phyloP scores from a whole-genome alignment of 2,113 vertebrate species.

The Menura novaehollandiae region DNA sequence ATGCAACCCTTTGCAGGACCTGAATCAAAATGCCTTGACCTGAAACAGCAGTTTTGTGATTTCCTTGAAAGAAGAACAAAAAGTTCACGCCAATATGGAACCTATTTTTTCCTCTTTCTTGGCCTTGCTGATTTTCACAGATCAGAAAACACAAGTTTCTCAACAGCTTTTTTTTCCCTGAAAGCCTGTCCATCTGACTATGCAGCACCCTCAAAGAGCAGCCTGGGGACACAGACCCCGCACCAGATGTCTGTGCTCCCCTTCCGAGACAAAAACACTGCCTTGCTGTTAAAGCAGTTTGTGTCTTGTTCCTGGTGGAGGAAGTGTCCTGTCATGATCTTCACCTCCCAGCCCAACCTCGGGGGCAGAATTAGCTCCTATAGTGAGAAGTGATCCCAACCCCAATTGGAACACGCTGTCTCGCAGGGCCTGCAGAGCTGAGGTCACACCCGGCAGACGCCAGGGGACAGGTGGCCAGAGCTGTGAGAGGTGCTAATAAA shows the following conservation, averaged over 20 bases:
- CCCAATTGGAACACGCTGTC: background rate
- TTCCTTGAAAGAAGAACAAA: background rate
- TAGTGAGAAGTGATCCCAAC: background rate
- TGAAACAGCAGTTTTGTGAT: background rate
- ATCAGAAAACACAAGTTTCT: background rate
- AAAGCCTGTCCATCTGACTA: background rate
- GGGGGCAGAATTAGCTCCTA: background rate
- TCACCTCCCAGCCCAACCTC: background rate
- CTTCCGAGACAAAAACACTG: background rate
- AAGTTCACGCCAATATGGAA: background rate
- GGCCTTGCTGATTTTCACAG: background rate
- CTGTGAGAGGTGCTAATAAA: background rate
- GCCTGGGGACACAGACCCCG: background rate
- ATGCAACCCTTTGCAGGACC: background rate
- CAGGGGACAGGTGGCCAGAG: background rate
- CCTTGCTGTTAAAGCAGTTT: background rate
- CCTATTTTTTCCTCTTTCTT: background rate
- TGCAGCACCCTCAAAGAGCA: background rate
- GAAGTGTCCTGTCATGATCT: accelerated
- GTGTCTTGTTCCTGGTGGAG: background rate
- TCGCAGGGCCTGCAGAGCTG: accelerated
- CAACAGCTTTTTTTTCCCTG: background rate
- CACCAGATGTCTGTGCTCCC: background rate
- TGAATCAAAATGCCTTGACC: background rate
- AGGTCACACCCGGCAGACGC: background rate